Evolutionary conservation across 2,888 invertebrate genomes (phyloP), one percentile per base, ranked within the genome.

Genomic region (Pinctada fucata): DNA sequence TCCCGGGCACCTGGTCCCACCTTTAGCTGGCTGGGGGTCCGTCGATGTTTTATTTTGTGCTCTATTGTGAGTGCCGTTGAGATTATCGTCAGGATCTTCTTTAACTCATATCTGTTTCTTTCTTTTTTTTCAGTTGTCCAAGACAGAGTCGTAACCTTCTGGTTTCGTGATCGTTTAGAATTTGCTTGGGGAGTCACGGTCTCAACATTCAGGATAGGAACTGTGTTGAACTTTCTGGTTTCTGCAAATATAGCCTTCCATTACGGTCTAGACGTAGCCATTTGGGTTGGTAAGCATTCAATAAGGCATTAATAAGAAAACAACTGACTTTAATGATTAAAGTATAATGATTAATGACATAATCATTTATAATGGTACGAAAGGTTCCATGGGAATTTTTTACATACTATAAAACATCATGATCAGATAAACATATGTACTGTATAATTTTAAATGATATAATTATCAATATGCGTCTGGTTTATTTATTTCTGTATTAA

Each of bases 201-300:
- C 2, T 45, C 31, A 13, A 47, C 47, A 47, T 68, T 68, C 10
- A 3, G 68, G 8, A 68, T 68, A 3, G 68, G 68, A 13, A 68
- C 16, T 68, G 68, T 68, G 8, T 45, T 68, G 68, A 68, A 68
- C 68, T 68, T 68, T 47, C 47, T 31, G 31, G 1, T 68, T 13
- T 45, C 68, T 3, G 68, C 68, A 1, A 68, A 68, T 45, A 68
- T 68, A n/a, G 31, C 68, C 3, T 8, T 45, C 16, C 47, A 68
- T 68, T 68, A 45, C 45, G 47, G 8, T 3, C 4, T 68, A 8
- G 5, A 10, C 4, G 8, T 68, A 31, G 3, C 68, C 3, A 47
- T 3, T 45, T 68, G 68, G 68, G 47, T 47, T 45, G 68, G 68
- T 68, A 68, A 45, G 31, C 6, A 16, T 8, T 13, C 58, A 13